Base-by-base conservation (phyloP, 1,140 invertebrate species). In the Andricus grossulariae region DNA sequence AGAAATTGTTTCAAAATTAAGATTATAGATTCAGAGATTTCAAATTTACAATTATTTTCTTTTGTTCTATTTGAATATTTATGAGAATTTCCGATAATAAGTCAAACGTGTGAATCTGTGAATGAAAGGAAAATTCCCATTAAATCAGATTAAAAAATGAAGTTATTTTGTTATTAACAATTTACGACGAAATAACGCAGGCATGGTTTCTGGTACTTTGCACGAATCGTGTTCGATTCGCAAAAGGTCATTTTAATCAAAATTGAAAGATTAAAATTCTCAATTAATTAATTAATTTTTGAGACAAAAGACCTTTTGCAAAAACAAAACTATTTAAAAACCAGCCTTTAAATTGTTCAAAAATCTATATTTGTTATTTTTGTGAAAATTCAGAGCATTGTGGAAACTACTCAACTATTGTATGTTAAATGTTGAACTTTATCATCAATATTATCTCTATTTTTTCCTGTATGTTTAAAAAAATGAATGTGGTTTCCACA, bases 161-260 rank as follows among this genome's bases (percentile, higher is more conserved):
- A 54, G 3, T 66, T n/a, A 39, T 66, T 32, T 10, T 66, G 0
- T 15, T 32, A 39, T 66, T 54, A 54, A 54, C 10, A 18, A 54
- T 18, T 18, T 19, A 10, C 3, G 52, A 18, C 52, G 25, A 15
- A 66, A 66, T 32, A 13, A 66, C 4, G 32, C n/a, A 66, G 32
- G 60, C 15, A 16, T 66, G 60, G 60, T 66, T 66, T 66, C 60
- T 66, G 60, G 60, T 66, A 66, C 15, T 66, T 66, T 66, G 60
- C 60, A 66, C 60, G 60, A 66, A 66, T 66, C 32, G 25, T 66
- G 10, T 66, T 66, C 25, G 25, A 66, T 66, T 66, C 25, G 32
- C 60, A 66, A 66, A 66, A 66, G 60, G 60, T 66, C 25, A 66
- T 39, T 66, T 66, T 0, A 66, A 39, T 66, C 60, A 4, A n/a